Percentiles rank a stretch among this genome's conserved stretches.
Conservation (phyloP, 2,113 vertebrate genomes). For the Edolisoma coerulescens region DNA sequence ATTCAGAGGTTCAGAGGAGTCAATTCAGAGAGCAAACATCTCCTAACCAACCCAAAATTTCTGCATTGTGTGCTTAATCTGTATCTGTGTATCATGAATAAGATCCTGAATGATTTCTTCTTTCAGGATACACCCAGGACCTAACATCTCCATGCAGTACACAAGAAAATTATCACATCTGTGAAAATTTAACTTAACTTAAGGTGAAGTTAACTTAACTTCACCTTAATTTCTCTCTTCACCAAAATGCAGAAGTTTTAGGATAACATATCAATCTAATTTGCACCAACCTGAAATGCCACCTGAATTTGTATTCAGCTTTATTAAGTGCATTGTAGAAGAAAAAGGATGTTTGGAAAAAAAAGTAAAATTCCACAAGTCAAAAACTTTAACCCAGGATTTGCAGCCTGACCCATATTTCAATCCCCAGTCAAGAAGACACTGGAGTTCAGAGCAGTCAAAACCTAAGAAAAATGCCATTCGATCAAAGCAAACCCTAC, state of each 20-base stretch:
- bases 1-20: neutral
- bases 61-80: neutral
- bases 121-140: neutral
- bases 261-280: neutral
- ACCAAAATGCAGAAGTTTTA: neutral
- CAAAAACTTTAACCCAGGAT: neutral
- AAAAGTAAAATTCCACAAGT: neutral
- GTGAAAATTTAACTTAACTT: neutral
- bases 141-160: neutral
- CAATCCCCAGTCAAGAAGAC: neutral
- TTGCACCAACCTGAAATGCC: neutral
- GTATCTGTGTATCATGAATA: neutral
- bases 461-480: constrained; percentile 25
- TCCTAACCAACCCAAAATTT: neutral
- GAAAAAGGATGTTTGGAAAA: neutral
- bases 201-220: too few relatives aligned
- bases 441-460: neutral
- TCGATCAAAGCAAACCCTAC: constrained; percentile 44
- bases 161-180: neutral
- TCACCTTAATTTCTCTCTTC: neutral
- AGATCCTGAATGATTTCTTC: neutral
- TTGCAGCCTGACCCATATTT: neutral
- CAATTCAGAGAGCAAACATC: neutral
- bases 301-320: neutral
- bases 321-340: neutral